Evolutionary conservation across 2,888 invertebrate species (phyloP).

Genomic region (Troides oblongomaculatus): DNA sequence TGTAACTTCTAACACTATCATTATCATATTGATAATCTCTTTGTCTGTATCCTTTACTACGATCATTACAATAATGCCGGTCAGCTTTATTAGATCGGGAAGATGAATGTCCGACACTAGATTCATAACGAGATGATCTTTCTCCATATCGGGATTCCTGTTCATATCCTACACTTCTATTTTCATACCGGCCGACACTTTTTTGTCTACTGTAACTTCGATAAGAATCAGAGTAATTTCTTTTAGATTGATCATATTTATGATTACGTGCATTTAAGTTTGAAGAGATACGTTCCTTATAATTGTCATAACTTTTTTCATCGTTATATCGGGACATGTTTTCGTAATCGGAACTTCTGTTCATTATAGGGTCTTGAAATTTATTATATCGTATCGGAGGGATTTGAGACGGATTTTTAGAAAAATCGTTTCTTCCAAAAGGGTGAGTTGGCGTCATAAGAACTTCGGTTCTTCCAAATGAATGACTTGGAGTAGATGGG

Average conservation of each 20-base stretch:
- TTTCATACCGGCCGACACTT: constrained; percentile 42
- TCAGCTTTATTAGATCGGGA: constrained; percentile 40
- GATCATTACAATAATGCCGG: constrained; percentile 36
- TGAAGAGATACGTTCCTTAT: constrained; percentile 43
- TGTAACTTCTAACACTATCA: constrained; percentile 37
- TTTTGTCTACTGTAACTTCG: constrained; percentile 45
- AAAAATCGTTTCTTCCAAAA: constrained; percentile 40
- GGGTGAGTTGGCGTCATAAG: constrained; percentile 43
- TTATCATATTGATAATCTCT: constrained; percentile 34
- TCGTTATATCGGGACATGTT: constrained; percentile 38
- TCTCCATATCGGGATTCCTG: constrained; percentile 42
- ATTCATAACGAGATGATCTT: constrained; percentile 37
- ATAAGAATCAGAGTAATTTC: constrained; percentile 40
- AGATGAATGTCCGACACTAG: constrained; percentile 36
- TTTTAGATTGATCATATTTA: constrained; percentile 36
- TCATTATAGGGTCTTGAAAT: constrained; percentile 55
- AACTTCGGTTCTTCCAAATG: constrained; percentile 49
- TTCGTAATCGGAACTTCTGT: constrained; percentile 54
- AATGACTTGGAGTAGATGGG: constrained; percentile 52
- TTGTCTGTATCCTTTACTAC: constrained; percentile 30
- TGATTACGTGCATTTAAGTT: constrained; percentile 35
- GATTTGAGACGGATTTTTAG: constrained; percentile 34
- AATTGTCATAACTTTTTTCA: constrained; percentile 47
- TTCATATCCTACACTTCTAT: constrained; percentile 39
- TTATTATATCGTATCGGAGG: constrained; percentile 38